Conservation (phyloP, 2,113 vertebrate species). For the Nibea albiflora region DNA sequence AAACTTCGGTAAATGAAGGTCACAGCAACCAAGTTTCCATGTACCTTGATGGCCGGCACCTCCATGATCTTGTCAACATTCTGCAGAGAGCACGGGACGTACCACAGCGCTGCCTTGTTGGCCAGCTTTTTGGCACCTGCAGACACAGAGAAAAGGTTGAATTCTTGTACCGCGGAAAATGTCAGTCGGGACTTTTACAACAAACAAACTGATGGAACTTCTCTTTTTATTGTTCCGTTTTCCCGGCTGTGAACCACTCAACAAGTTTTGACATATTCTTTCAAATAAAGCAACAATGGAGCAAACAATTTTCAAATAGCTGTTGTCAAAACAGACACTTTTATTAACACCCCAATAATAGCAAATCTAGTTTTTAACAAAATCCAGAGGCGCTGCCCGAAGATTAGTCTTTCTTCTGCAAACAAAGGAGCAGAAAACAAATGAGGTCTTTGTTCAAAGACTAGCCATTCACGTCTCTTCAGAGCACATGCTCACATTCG, state of each 20-base stretch:
- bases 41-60: constrained; percentile 94
- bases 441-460: constrained; percentile 43
- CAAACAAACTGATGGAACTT: not conserved
- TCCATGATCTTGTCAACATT: constrained; percentile 92
- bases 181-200: not conserved
- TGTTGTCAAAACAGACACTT: constrained; percentile 47
- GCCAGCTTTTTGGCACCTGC: constrained; percentile 91
- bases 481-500: constrained; percentile 28
- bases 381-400: constrained; percentile 5
- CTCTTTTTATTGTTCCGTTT: too few species aligned
- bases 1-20: constrained; percentile 1
- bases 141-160: constrained; percentile 54
- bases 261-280: constrained; percentile 23
- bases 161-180: not conserved
- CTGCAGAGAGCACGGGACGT: constrained; percentile 92
- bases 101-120: constrained; percentile 95
- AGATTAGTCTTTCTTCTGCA: constrained; percentile 45
- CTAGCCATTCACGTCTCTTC: constrained; percentile 31
- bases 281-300: constrained; percentile 38
- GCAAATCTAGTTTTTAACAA: constrained; percentile 27
- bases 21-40: constrained; percentile 16
- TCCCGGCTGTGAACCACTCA: not conserved
- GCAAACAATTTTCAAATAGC: constrained; percentile 21
- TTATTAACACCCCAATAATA: constrained; percentile 39
- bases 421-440: constrained; percentile 63